phyloP scores from a whole-genome alignment of 2,113 vertebrate genomes.

The Miniopterus natalensis region DNA sequence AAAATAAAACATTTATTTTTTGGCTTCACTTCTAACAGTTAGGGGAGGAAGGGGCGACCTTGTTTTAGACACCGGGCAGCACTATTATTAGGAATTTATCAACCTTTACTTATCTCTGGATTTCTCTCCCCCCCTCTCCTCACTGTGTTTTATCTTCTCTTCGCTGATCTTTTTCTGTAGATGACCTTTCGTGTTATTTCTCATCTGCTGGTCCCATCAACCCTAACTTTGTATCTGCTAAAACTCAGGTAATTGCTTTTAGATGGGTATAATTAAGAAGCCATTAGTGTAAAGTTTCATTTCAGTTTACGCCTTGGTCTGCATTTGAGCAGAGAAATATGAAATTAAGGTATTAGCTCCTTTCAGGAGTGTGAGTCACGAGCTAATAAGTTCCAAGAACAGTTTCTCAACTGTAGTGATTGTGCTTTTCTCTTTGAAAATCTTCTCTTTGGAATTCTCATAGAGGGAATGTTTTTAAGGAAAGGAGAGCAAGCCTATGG shows the following conservation, averaged over 20 bases:
- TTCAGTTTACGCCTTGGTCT: slow-evolving; percentile 90
- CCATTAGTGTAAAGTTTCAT: slow-evolving; percentile 91
- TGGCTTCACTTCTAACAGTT: slow-evolving; percentile 56
- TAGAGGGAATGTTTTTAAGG: slow-evolving; percentile 77
- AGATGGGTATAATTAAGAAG: slow-evolving; percentile 92
- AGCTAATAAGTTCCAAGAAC: slow-evolving; percentile 89
- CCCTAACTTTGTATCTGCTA: slow-evolving; percentile 89
- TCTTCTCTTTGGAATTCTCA: slow-evolving; percentile 79
- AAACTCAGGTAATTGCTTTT: slow-evolving; percentile 91
- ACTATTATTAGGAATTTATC: slow-evolving; percentile 2
- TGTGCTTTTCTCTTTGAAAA: slow-evolving; percentile 83
- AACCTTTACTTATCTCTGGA: neutral
- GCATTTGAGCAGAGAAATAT: slow-evolving; percentile 91
- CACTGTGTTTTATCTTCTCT: slow-evolving; percentile 42
- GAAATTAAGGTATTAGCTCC: slow-evolving; percentile 90
- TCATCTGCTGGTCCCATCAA: slow-evolving; percentile 85
- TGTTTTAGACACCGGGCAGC: slow-evolving; percentile 60
- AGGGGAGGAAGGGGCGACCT: slow-evolving; percentile 29
- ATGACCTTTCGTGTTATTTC: slow-evolving; percentile 80
- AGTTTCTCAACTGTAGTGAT: slow-evolving; percentile 85
- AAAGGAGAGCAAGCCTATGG: slow-evolving; percentile 28
- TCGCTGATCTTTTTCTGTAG: slow-evolving; percentile 70
- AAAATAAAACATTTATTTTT: slow-evolving; percentile 65
- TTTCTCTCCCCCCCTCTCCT: neutral
- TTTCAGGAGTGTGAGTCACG: slow-evolving; percentile 88